Conservation (phyloP, 2,113 vertebrate genomes). For the Alligator mississippiensis region DNA sequence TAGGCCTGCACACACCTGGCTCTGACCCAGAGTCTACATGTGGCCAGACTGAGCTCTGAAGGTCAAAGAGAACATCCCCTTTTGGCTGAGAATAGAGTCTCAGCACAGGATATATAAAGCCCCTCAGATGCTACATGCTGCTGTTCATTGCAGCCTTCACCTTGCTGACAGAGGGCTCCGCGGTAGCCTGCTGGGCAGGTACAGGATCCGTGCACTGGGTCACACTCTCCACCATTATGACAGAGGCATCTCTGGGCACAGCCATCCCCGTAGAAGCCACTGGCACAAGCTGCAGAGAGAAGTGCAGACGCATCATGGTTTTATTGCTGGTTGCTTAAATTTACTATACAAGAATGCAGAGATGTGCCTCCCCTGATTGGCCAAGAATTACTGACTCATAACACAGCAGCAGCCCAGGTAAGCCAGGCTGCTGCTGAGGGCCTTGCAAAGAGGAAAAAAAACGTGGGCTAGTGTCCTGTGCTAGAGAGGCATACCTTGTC, state of each 20-base stretch:
- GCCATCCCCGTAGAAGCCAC: constrained; percentile 77
- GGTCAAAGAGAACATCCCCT: accelerated
- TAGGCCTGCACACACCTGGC: accelerated
- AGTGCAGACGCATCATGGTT: background rate
- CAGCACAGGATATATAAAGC: background rate
- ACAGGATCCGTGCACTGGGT: constrained; percentile 79
- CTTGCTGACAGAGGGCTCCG: constrained; percentile 79
- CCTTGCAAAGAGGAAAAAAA: background rate
- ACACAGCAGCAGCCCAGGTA: background rate
- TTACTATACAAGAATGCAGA: accelerated
- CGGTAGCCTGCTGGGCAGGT: constrained; percentile 81
- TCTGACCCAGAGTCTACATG: background rate
- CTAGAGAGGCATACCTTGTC: background rate
- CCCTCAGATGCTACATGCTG: background rate
- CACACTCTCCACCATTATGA: constrained; percentile 78
- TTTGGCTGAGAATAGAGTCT: accelerated
- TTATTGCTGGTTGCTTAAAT: background rate
- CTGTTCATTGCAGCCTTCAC: constrained; percentile 40
- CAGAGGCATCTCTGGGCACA: constrained; percentile 84
- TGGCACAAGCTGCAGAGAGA: constrained; percentile 75
- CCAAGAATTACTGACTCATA: background rate
- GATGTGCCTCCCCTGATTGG: background rate
- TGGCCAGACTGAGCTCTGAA: background rate
- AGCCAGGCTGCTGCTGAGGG: background rate
- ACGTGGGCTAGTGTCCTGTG: background rate